Evolutionary conservation across 2,888 invertebrate species (phyloP), one percentile per base, ranked within the genome.

Genomic region (Pterostichus madidus): DNA sequence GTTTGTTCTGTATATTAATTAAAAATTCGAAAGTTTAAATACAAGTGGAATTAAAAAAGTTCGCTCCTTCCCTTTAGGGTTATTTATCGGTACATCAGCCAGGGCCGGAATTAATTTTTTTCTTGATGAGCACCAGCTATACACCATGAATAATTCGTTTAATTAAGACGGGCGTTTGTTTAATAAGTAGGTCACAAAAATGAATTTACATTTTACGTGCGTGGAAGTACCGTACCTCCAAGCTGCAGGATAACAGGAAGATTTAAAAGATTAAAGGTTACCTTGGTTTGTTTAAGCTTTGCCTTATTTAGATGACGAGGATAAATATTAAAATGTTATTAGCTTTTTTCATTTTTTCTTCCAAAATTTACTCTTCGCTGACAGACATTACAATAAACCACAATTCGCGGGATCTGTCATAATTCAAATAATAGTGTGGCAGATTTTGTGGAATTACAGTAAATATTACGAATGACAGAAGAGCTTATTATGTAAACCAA

Each of bases 181-280:
- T 79, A 52, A 68, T 79, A 79, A 79, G 79, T 61, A 79, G 79
- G 79, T 64, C 79, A 79, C 79, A 68, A 79, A 78, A 79, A 79
- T 79, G 15, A 68, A 79, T 79, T 79, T 79, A 64, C 79, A 79
- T 79, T 79, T 79, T 79, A 79, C 68, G 79, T 79, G 68, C 64
- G 79, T 79, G 73, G 17, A 13, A 8, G 56, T 49, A 17, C 15
- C 56, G 56, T 49, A 17, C 15, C 56, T 7, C 10, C 13, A 17
- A 8, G 15, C 17, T 35, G 39, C n/a, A 44, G 68, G 68, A 68
- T 71, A 46, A 71, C 44, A 11, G 35, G 35, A 11, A 24, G 68
- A 71, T 71, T 44, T 44, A 8, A 15, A 71, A 24, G 68, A 44
- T 71, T 71, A 71, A 71, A 71, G 44, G 44, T 71, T 46, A 44